Evolutionary conservation across 2,113 vertebrate species (phyloP), one percentile per base, ranked within the genome.

Genomic region (Odocoileus virginianus): DNA sequence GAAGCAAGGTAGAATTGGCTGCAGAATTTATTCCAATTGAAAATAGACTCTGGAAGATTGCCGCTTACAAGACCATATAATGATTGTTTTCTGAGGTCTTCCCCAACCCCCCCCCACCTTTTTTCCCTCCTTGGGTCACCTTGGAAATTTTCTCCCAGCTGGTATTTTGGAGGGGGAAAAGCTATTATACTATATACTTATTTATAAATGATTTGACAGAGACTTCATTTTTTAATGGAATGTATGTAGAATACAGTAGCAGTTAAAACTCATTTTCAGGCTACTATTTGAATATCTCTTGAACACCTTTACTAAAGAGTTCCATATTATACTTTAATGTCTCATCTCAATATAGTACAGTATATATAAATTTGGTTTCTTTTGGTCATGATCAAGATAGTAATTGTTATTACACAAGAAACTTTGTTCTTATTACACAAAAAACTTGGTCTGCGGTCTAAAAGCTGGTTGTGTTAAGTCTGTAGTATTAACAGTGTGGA

Each of bases 31-130:
- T 91, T 97, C 52, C 64, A 50, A 11, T 47, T 95, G 57, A 95
- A 96, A 95, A 91, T 36, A 97, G 67, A 95, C 52, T 93, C 95
- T 92, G 94, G 86, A 97, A 95, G 71, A 60, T 95, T 94, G 47
- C 33, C 89, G n/a, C 83, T 91, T 78, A 87, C 52, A 87, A 60
- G n/a, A 94, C 92, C 64, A 67, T 45, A 87, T 50, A 88, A 15
- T 88, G 45, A 94, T 95, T 93, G 47, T 94, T 96, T 97, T 92
- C 78, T 96, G 76, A 96, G 27, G 52, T 36, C 36, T 36, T 36
- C 36, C 36, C 36, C 36, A n/a, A n/a, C 36, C 36, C n/a, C 36
- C n/a, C 47, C 16, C 33, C 7, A 3, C 91, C 84, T 52, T 76
- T 40, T 89, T 94, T 82, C 87, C n/a, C 15, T 14, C 16, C 58